Evolutionary conservation across 2,888 invertebrate genomes (phyloP).

Genomic region (Camptogramma bilineatum): DNA sequence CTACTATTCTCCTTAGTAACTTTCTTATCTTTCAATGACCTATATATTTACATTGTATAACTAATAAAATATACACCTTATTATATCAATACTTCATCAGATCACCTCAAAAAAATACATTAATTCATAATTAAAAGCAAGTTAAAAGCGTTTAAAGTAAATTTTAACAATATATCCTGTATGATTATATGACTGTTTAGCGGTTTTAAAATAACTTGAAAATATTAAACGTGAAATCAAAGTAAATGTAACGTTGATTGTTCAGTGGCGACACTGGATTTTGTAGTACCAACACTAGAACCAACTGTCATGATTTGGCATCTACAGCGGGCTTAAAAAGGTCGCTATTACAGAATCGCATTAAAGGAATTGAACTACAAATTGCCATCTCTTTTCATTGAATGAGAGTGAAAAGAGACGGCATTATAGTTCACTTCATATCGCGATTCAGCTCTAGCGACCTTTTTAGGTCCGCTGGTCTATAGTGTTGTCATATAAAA

Average conservation of each 20-base stretch:
- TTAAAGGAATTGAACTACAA: too few relatives aligned
- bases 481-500: neutral
- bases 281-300: slow-evolving; percentile 1
- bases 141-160: too few relatives aligned
- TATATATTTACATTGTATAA: neutral
- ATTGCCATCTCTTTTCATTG: too few relatives aligned
- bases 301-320: neutral
- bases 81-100: too few relatives aligned
- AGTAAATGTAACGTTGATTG: slow-evolving; percentile 3
- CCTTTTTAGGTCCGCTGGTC: too few relatives aligned
- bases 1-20: neutral
- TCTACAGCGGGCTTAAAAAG: too few relatives aligned
- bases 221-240: slow-evolving; percentile 18
- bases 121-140: neutral
- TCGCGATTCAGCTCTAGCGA: too few relatives aligned
- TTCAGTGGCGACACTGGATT: slow-evolving; percentile 4
- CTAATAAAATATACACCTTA: too few relatives aligned
- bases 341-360: too few relatives aligned
- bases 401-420: too few relatives aligned
- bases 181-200: slow-evolving; percentile 30
- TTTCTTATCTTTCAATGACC: neutral
- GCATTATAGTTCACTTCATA: too few relatives aligned
- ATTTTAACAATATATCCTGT: neutral
- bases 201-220: slow-evolving; percentile 23
- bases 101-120: neutral